These are phyloP conservation scores for Caradrina clavipalpis DNA, from an alignment of 2,888 invertebrate genomes.

Conservation along the genomic window DNA sequence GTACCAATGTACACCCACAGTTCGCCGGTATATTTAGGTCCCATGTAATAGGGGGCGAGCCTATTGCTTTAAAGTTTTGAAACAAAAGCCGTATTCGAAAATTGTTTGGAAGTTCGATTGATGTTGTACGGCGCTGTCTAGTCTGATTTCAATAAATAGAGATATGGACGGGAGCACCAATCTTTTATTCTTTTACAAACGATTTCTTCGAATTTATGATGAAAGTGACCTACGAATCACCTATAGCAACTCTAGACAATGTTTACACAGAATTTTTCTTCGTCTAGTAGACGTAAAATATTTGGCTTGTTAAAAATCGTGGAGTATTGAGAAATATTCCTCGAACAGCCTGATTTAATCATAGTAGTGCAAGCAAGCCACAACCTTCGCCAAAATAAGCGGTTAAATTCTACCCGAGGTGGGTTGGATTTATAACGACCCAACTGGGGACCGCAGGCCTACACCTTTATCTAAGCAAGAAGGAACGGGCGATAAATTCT, in stretches of 20 bases:
- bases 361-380: constrained; percentile 27
- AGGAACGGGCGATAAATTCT: constrained; percentile 59
- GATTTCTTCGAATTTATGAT: too few species aligned
- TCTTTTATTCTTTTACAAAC: neutral
- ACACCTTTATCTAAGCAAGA: constrained; percentile 50
- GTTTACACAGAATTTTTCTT: too few species aligned
- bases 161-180: neutral
- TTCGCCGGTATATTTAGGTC: too few species aligned
- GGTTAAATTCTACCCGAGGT: constrained; percentile 57
- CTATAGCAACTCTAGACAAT: too few species aligned
- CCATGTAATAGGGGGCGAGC: too few species aligned
- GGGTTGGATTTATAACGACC: constrained; percentile 56
- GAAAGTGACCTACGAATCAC: too few species aligned
- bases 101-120: constrained; percentile 31
- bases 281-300: too few species aligned
- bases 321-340: too few species aligned
- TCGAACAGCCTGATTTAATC: neutral
- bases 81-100: constrained; percentile 27
- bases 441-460: constrained; percentile 48
- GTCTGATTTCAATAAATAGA: constrained; percentile 1
- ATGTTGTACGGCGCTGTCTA: neutral
- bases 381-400: constrained; percentile 43
- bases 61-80: constrained; percentile 14
- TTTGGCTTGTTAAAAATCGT: too few species aligned
- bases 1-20: too few species aligned